Percentiles rank a stretch among this genome's conserved stretches.
phyloP scores from a whole-genome alignment of 2,113 vertebrate species.

The Burhinus oedicnemus region DNA sequence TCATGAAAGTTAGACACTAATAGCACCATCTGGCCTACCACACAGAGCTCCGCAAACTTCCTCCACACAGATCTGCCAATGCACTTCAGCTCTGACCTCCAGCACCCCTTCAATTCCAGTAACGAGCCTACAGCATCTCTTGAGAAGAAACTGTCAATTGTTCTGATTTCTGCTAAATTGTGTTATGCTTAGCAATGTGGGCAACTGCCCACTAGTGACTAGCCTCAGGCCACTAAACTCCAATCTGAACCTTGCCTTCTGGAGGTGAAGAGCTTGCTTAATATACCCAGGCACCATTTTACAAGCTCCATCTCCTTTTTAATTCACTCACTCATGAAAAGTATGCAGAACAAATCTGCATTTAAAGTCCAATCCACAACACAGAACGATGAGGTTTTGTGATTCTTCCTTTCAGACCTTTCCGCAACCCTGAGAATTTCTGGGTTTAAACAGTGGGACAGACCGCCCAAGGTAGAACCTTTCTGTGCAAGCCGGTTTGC shows the following conservation, averaged over 20 bases:
- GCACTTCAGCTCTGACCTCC: conserved; percentile 67
- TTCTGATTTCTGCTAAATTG: conserved; percentile 49
- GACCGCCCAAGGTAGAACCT: not conserved
- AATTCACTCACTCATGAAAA: not conserved
- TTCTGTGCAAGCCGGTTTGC: not conserved
- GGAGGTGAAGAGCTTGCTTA: not conserved
- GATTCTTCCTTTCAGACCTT: not conserved
- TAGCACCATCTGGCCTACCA: conserved; percentile 69
- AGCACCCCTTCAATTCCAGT: conserved; percentile 65
- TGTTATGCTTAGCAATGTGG: conserved; percentile 28
- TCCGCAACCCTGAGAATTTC: not conserved
- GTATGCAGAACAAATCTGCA: not conserved
- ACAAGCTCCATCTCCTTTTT: not conserved
- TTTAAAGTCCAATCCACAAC: not conserved
- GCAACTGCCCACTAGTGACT: not conserved
- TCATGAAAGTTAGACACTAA: conserved; percentile 37
- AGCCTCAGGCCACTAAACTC: conserved; percentile 16
- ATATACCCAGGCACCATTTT: conserved; percentile 11
- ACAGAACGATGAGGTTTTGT: not conserved
- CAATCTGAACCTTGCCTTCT: conserved; percentile 18
- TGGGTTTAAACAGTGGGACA: not conserved
- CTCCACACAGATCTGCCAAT: conserved; percentile 57
- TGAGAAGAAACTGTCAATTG: conserved; percentile 68
- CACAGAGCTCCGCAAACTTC: conserved; percentile 22
- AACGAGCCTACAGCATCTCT: conserved; percentile 63